Evolutionary conservation across 2,113 vertebrate genomes (phyloP), one percentile per base, ranked within the genome.

Genomic region (Nannospalax galili): DNA sequence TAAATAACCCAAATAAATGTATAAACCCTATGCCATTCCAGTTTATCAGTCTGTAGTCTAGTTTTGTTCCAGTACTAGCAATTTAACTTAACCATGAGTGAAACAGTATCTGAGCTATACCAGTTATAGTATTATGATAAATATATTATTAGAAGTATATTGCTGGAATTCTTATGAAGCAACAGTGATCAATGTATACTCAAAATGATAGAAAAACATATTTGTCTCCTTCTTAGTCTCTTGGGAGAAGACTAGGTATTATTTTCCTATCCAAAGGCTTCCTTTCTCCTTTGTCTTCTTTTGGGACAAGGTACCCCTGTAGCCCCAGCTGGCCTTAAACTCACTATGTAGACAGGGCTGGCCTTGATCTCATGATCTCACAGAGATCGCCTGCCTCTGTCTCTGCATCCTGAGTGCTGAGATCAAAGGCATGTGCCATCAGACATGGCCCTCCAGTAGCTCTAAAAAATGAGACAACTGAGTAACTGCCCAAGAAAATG

Each of bases 141-240:
- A 45, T 92, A 42, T 77, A 67, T 8, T 86, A 35, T 82, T 88
- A 94, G 62, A 96, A 96, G 93, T 28, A 95, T 81, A 70, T n/a
- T 87, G 32, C 40, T 94, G 15, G 58, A 91, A 87, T 92, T 90
- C n/a, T 67, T 94, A 72, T 58, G 74, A 93, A 96, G 70, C 72
- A 94, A 81, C 91, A 94, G 88, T 78, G 40, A 93, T 88, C 92
- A 22, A 48, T 92, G 90, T 94, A 78, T 19, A 87, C 62, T 90
- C 65, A 72, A 26, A 91, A 52, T 67, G 64, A 64, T 78, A 67
- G 20, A 85, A 35, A 96, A 22, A 73, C 3, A 94, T 8, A 52
- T 60, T 65, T 84, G 28, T 64, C 52, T 78, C 48, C 48, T 79
- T 20, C 60, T 74, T 72, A 78, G 62, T 48, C 35, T n/a, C 9